phyloP scores from a whole-genome alignment of 1,140 invertebrate genomes.

The Bombyx mandarina region DNA sequence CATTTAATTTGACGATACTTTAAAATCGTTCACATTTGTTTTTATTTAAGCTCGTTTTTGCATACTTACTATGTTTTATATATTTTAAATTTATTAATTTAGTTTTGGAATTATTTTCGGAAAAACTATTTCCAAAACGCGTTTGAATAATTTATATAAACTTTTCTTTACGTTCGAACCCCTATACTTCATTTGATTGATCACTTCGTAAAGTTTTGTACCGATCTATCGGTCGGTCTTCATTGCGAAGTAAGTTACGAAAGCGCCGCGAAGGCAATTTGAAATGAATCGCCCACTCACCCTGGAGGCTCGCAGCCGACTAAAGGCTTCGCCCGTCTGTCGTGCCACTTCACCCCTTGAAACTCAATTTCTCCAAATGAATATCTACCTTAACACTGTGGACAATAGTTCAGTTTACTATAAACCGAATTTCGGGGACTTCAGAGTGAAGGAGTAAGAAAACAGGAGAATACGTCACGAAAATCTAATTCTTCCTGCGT shows the following conservation, averaged over 20 bases:
- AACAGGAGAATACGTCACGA: slow-evolving; percentile 37
- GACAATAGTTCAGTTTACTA: slow-evolving; percentile 22
- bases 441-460: slow-evolving; percentile 27
- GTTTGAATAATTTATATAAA: too few species aligned
- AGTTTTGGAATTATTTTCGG: neutral
- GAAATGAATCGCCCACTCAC: slow-evolving; percentile 24
- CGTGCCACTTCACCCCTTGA: slow-evolving; percentile 36
- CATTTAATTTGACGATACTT: too few species aligned
- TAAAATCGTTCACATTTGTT: too few species aligned
- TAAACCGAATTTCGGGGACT: slow-evolving; percentile 12
- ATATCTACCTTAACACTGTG: slow-evolving; percentile 23
- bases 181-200: too few species aligned
- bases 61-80: neutral
- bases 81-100: neutral
- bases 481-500: slow-evolving; percentile 60
- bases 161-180: too few species aligned
- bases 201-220: too few species aligned
- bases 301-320: slow-evolving; percentile 49
- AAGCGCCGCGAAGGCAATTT: slow-evolving; percentile 13
- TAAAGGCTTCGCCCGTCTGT: slow-evolving; percentile 37
- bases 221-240: neutral
- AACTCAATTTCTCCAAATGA: slow-evolving; percentile 16
- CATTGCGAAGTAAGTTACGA: slow-evolving; percentile 57
- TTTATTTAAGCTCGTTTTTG: neutral
- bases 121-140: neutral